phyloP scores from a whole-genome alignment of 2,888 invertebrate species.

The Ormyrus thymus region DNA sequence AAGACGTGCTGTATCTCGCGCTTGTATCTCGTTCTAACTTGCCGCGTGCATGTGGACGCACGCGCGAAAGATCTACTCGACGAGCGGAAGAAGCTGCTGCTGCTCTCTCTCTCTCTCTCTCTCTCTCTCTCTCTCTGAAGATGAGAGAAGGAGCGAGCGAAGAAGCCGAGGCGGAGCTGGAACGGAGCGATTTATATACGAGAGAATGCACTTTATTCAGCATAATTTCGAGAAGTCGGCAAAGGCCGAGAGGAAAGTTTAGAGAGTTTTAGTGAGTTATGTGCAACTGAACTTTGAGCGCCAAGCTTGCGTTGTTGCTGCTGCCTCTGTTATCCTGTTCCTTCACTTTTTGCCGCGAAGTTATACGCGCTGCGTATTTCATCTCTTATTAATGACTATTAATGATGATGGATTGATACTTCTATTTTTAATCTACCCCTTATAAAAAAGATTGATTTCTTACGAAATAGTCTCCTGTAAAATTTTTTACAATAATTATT shows the following conservation, averaged over 20 bases:
- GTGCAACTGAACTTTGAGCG: constrained; percentile 12
- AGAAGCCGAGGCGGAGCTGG: constrained; percentile 1
- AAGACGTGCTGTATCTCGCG: constrained; percentile 69
- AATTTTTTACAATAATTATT: too few relatives aligned
- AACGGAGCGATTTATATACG: constrained; percentile 48
- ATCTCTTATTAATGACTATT: too few relatives aligned
- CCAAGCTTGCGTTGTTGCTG: neutral
- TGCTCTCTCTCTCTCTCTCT: neutral
- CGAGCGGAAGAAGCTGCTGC: too few relatives aligned
- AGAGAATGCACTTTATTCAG: constrained; percentile 51
- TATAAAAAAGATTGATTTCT: too few relatives aligned
- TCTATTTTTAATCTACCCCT: too few relatives aligned
- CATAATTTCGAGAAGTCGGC: constrained; percentile 43
- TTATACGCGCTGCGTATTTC: too few relatives aligned
- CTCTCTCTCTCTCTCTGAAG: neutral
- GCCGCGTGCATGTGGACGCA: constrained; percentile 39
- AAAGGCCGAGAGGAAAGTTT: constrained; percentile 30
- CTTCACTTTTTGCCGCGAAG: neutral
- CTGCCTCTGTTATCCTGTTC: neutral
- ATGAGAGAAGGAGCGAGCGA: neutral
- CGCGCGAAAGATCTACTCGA: constrained; percentile 2
- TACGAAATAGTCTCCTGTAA: too few relatives aligned
- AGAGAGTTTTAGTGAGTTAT: constrained; percentile 27
- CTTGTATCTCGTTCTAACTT: constrained; percentile 62
- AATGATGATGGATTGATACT: neutral